Base-by-base conservation (phyloP, 2,797 vertebrate species). In the Melanotaenia parkinsoni region DNA sequence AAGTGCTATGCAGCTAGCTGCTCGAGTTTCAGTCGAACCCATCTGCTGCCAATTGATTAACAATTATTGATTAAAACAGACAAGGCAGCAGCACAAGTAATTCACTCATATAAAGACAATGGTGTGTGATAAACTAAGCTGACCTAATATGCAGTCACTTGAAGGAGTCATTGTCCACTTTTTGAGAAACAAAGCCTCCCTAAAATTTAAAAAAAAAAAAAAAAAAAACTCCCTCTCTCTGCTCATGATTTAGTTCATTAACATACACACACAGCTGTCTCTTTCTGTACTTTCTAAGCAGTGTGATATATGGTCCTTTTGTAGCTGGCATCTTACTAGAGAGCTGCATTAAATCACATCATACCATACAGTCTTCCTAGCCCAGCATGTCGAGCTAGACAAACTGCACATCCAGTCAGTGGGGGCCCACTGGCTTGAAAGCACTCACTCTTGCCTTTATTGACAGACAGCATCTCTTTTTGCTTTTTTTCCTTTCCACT, bases 1-100 rank as follows among this genome's bases (percentile, higher is more conserved):
- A 33, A 81, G 72, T 54, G 58, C 72, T 61, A 59, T 30, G 26
- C 47, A 62, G 75, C 77, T 45, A 2, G 54, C 60, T 79, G 60
- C 88, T 91, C 73, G 16, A 16, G 77, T 89, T 90, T 85, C 86
- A 85, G 73, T 72, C 53, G n/a, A 86, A 85, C 77, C 78, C 92
- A 93, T 93, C 91, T 93, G 93, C 86, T 88, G 79, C 86, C 73
- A 90, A 90, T 93, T 90, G 91, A 94, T 93, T 89, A 87, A 79
- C 76, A 82, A 71, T 70, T 81, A 93, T 93, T 89, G 92, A 93
- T 91, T 85, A 74, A 74, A 85, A 81, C 1, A 50, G 70, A 75
- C 83, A 69, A 45, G 71, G 71, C 64, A 73, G 84, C 82, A 73
- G 89, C 79, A 79, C 77, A 79, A 82, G 70, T 77, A 70, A 82